Evolutionary conservation across 1,140 invertebrate genomes (phyloP).

Genomic region (Leptinotarsa texana): DNA sequence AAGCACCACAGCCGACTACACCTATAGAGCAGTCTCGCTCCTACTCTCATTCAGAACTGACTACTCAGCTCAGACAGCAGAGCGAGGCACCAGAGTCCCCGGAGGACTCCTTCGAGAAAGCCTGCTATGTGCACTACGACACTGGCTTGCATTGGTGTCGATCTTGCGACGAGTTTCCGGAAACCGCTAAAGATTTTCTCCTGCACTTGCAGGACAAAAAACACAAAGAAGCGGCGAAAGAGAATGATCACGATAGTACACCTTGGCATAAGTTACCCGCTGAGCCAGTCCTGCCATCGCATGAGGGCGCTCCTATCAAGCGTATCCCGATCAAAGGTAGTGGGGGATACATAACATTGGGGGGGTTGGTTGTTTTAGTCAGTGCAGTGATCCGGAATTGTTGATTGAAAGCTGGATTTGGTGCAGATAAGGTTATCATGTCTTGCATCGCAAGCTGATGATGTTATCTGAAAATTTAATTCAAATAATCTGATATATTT

Average conservation of each 20-base stretch:
- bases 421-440: too few species aligned
- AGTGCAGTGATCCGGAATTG: background rate
- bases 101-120: background rate
- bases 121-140: constrained; percentile 77
- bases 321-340: constrained; percentile 80
- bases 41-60: background rate
- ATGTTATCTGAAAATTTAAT: too few species aligned
- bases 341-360: background rate
- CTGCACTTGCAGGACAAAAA: constrained; percentile 79
- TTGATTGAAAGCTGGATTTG: too few species aligned
- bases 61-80: background rate
- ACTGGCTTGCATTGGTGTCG: constrained; percentile 88
- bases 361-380: background rate
- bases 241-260: constrained; percentile 67
- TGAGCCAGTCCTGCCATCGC: constrained; percentile 68
- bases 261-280: constrained; percentile 72
- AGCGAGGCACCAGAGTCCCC: background rate
- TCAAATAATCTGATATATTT: too few species aligned
- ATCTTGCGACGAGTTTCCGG: constrained; percentile 81
- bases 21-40: background rate
- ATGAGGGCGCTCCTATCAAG: constrained; percentile 71
- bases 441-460: too few species aligned
- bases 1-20: background rate
- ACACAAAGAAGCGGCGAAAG: constrained; percentile 68
- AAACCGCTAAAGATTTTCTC: constrained; percentile 81